phyloP scores from a whole-genome alignment of 2,888 invertebrate species.

The Drosophila parthenogenetica region DNA sequence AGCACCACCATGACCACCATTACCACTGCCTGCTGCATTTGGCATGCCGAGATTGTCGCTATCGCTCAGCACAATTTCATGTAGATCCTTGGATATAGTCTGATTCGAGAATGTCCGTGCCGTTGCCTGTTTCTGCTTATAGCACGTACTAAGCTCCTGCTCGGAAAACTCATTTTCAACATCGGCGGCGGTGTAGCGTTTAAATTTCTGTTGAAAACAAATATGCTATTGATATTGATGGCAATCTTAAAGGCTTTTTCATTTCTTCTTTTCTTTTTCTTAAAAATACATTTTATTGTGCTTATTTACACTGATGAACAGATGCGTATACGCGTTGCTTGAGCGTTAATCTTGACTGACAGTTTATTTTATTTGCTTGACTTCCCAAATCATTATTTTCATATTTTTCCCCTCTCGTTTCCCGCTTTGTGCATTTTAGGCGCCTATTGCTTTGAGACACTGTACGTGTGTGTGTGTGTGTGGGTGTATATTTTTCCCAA shows the following conservation, averaged over 20 bases:
- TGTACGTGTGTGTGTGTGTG: not conserved
- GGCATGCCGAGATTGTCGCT: slow-evolving; percentile 63
- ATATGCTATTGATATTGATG: slow-evolving; percentile 5
- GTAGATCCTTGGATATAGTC: slow-evolving; percentile 81
- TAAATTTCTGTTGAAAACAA: slow-evolving; percentile 75
- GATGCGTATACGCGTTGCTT: not conserved
- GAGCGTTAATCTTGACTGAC: slow-evolving; percentile 2
- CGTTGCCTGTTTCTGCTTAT: slow-evolving; percentile 71
- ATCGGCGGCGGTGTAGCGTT: slow-evolving; percentile 81
- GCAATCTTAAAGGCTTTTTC: slow-evolving; percentile 1
- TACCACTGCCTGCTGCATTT: not conserved
- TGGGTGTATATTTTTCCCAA: slow-evolving; percentile 1
- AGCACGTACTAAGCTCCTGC: slow-evolving; percentile 79
- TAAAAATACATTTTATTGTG: not conserved
- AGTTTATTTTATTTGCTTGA: not conserved
- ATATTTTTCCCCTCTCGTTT: not conserved
- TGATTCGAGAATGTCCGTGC: slow-evolving; percentile 82
- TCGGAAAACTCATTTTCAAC: slow-evolving; percentile 83
- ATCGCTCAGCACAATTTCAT: slow-evolving; percentile 80
- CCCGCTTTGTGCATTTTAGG: not conserved
- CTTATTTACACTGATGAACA: not conserved
- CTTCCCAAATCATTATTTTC: slow-evolving; percentile 5
- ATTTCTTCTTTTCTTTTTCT: too few relatives aligned
- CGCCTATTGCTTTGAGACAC: not conserved
- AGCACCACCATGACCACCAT: not conserved